Base-by-base conservation (phyloP, 2,797 vertebrate genomes). In the Acipenser transmontanus region DNA sequence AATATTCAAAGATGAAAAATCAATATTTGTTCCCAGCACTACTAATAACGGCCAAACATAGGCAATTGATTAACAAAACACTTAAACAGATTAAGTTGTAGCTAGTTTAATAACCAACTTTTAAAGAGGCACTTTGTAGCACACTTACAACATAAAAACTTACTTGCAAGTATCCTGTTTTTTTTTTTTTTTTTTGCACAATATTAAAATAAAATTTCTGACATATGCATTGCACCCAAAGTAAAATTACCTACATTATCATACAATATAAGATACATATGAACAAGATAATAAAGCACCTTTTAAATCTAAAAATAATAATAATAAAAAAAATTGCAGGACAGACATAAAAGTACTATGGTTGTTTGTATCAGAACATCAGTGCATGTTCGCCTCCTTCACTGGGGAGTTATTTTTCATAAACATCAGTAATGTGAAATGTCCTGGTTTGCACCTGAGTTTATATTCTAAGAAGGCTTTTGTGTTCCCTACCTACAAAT, bases 201-300 rank as follows among this genome's bases (percentile, higher is more conserved):
- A 94, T 92, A 94, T 90, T 94, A 95, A 95, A 97, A 97, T 96
- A 95, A 93, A 91, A 87, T 87, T 92, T 91, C 91, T 85, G 64
- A 87, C 85, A 90, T 79, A 93, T 85, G 92, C 91, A 94, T 95
- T 92, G 93, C 93, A 97, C 88, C 87, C 87, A 88, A 92, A 84
- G 87, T 85, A 83, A 75, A 63, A 91, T 90, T 93, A 94, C 90
- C 91, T 94, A 94, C 89, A 94, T 91, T 92, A 93, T 90, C 86
- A 89, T 91, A 92, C 88, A 90, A 91, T 88, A 88, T 91, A 89
- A 92, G 81, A 80, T 76, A 81, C 84, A 83, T 78, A 81, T 78
- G 77, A 83, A 84, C 78, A 84, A 92, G 88, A 91, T 85, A 84
- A 91, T 84, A 91, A 92, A 92, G 91, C 89, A 89, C 91, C 90